Evolutionary conservation across 1,140 invertebrate genomes (phyloP), one percentile per base, ranked within the genome.

Genomic region (Melanaphis sacchari): DNA sequence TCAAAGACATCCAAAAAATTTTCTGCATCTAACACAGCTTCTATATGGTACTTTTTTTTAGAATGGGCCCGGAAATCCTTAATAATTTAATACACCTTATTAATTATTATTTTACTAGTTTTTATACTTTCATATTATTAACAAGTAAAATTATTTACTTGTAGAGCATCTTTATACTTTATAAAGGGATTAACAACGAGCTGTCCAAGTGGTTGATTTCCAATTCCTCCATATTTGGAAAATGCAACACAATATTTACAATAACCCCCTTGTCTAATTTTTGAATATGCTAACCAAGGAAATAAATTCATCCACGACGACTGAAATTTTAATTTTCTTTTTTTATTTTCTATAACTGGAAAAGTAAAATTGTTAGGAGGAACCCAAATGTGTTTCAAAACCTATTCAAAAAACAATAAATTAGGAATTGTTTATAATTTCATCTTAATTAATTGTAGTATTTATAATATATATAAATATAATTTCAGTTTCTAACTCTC

Each of bases 241-340:
- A 91, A 91, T 18, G 40, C 66, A 81, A 76, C 59, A 41, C 38
- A 91, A 31, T 91, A 91, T 91, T 91, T 91, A 91, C 90, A 91
- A 66, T 26, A 91, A n/a, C 38, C 90, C 31, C 54, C 49, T 41
- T 40, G 54, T 41, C 43, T 91, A 40, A 46, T 41, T 91, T 91
- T 76, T 38, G 90, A 91, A 81, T 91, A 91, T 31, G 90, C 36
- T 59, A 91, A 40, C n/a, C n/a, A n/a, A n/a, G 38, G 52, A 81
- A 91, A 91, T 91, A n/a, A 81, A 91, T 91, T n/a, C 36, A 91
- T 26, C 90, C 59, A 76, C 41, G 59, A 76, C 31, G 1, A 22
- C n/a, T 91, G 59, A 76, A 91, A 91, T 76, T 91, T 91, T 54
- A 76, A 91, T 76, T 91, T 91, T 76, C 66, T 76, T 9, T 76